A percentile compares a stretch with the other conserved stretches of the same genome.
Evolutionary conservation across 2,797 vertebrate species (phyloP).

Genomic region (Myotis daubentonii): DNA sequence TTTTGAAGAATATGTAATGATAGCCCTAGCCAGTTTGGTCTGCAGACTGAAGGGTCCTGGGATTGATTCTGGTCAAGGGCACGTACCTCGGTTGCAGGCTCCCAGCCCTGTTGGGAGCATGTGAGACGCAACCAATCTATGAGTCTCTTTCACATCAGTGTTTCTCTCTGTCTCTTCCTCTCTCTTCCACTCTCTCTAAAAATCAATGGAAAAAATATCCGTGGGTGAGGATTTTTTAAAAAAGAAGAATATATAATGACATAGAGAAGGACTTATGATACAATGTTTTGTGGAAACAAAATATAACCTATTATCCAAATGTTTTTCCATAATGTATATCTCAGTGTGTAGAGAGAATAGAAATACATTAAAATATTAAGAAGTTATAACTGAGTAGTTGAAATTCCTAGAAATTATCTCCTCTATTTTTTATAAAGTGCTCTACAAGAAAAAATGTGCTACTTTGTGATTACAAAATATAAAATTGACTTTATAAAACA

Average conservation of each 20-base stretch:
- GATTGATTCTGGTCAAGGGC: too few relatives aligned
- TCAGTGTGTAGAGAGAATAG: not conserved
- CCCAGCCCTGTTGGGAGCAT: too few relatives aligned
- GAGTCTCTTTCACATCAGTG: too few relatives aligned
- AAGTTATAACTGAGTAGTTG: not conserved
- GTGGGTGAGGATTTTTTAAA: too few relatives aligned
- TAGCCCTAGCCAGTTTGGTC: too few relatives aligned
- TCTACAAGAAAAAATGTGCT: not conserved
- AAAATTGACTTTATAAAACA: slow-evolving; percentile 41
- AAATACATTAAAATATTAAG: slow-evolving; percentile 22
- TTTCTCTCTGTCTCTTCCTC: too few relatives aligned
- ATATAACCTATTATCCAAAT: not conserved
- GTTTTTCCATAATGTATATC: not conserved
- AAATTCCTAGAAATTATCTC: slow-evolving; percentile 33
- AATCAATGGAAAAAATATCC: too few relatives aligned
- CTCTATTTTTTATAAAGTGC: slow-evolving; percentile 27
- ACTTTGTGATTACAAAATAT: slow-evolving; percentile 34
- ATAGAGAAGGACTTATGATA: not conserved
- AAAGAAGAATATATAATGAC: not conserved
- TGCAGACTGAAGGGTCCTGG: too few relatives aligned
- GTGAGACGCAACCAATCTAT: too few relatives aligned
- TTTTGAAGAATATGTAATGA: not conserved
- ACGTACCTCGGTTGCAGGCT: too few relatives aligned
- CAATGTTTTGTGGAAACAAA: not conserved
- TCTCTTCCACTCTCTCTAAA: too few relatives aligned